Evolutionary conservation across 2,888 invertebrate genomes (phyloP), one percentile per base, ranked within the genome.

Genomic region (Axea sp.): DNA sequence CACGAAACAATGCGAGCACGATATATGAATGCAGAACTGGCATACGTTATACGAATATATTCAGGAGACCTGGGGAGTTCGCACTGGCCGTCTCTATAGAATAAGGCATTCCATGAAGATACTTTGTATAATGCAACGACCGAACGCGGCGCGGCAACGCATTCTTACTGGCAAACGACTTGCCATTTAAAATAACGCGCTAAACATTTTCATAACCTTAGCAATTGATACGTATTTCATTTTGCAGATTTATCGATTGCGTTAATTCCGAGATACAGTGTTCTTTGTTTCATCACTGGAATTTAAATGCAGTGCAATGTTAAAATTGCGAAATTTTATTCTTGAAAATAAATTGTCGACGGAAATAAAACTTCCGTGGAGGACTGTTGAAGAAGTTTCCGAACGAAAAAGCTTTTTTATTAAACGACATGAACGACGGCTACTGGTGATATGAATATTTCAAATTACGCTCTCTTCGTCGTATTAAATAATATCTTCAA

Each of bases 1-100:
- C 55, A 17, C 62, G 72, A 72, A 74, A 78, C 77, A 77, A 77
- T 78, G 77, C 77, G 47, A 65, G 75, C 55, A 64, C 68, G 72
- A 75, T 76, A 68, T 77, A 77, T 74, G 75, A 30, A 62, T 65
- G 43, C 59, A 49, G 49, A 59, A 53, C 39, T 47, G 59, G 43
- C 33, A 53, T 43, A 43, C 64, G 64, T 51, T 51, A 43, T 33
- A 43, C 64, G 64, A 64, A 51, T 51, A 51, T 51, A 64, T 64
- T 41, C 53, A 26, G 3, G 41, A 15, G 43, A 49, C 26, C 9
- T 26, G 35, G 45, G 9, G 28, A 15, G 43, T 14, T 43, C 33
- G 41, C 22, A 28, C 43, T 9, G 26, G 45, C 51, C 31, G 31
- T 43, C 41, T 62, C 43, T 45, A 35, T 43, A 33, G 53, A 45